Base-by-base conservation (phyloP, 2,797 vertebrate species). In the Valencia hispanica region DNA sequence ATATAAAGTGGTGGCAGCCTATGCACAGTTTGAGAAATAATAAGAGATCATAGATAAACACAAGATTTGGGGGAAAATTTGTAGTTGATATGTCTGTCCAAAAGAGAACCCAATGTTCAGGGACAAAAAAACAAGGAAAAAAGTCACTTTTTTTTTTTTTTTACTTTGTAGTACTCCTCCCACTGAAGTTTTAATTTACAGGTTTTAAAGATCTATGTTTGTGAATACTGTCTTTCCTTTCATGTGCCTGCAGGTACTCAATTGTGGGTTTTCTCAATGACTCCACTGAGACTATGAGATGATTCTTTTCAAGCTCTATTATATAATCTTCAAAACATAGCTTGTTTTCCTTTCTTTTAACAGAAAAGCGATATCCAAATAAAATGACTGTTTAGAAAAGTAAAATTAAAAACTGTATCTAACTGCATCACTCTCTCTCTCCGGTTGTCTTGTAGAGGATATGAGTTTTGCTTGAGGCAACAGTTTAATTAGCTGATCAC, bases 401-500 rank as follows among this genome's bases (percentile, higher is more conserved):
- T 30, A 61, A 87, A 84, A 74, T 75, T 32, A 77, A 77, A 75
- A 68, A 51, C 9, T 47, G 10, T 51, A 79, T 84, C 72, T 78
- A 34, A 75, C 85, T 70, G 84, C 79, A 41, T 75, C 50, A 14
- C 50, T 48, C 65, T 72, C 27, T 76, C 65, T 71, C 30, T 77
- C 70, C 45, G 57, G 73, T 75, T 72, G 72, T 72, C 61, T 80
- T 50, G 59, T 71, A 53, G 41, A 47, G 34, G 77, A 77, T 34
- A 2, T 18, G 59, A 79, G 75, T 81, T 85, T 84, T 69, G 74
- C 88, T 87, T 53, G 53, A 85, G 86, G 90, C 81, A 76, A 87
- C 73, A 79, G 43, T 87, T 81, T 86, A 86, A 91, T 92, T 89
- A 88, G 84, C 71, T 82, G 79, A 87, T 89, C 81, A 87, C 82